Base-by-base conservation (phyloP, 2,888 invertebrate genomes). In the Sepiola atlantica region DNA sequence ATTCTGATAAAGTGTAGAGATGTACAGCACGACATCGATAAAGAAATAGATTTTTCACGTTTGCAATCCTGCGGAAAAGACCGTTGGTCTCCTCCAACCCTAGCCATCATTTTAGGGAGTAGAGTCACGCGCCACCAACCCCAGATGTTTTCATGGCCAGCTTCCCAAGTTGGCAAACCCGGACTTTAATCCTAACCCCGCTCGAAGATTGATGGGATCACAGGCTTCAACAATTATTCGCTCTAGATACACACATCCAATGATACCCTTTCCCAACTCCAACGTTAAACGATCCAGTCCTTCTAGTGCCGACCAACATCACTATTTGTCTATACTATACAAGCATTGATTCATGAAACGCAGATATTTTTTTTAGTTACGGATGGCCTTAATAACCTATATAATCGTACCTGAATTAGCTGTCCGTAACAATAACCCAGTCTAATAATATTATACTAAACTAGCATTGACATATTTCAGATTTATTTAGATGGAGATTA, bases 61-160 rank as follows among this genome's bases (percentile, higher is more conserved):
- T 61, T 61, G 24, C 61, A 61, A 61, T 61, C 61, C 28, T 10
- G 24, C 12, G 61, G 28, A 61, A 61, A 28, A 12, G 28, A 28
- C 28, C 28, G 24, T 61, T n/a, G 28, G n/a, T 77, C 77, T 77
- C 77, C 24, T 24, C 24, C 57, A 20, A 77, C 77, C 77, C 77
- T n/a, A n/a, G 28, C 77, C 77, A 77, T 77, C 77, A 77, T 28
- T 77, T 77, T 28, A 77, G 77, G 28, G n/a, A 77, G 77, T n/a
- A n/a, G 18, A 10, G n/a, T 77, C 77, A 77, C 77, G 77, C 77
- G 77, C 77, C 77, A 77, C 77, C 77, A 18, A 77, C 77, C 77
- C 77, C 77, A 77, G 77, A 77, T 77, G 77, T 28, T 77, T 77
- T 77, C 77, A 77, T n/a, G 77, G 77, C 77, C 77, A 77, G 77